Evolutionary conservation across 2,113 vertebrate species (phyloP), one percentile per base, ranked within the genome.

Genomic region (Emydura subglobosa): DNA sequence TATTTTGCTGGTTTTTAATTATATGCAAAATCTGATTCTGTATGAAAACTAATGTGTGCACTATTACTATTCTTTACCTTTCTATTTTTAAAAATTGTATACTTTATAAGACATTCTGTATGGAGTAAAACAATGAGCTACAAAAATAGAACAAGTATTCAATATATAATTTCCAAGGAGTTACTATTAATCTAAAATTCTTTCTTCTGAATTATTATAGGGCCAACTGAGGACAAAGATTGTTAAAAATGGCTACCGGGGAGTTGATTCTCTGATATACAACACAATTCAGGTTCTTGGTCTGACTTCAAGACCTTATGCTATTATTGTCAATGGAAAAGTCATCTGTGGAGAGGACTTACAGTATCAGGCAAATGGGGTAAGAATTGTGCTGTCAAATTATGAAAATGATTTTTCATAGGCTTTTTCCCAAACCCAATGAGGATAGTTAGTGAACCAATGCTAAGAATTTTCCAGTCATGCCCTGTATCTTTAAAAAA

Each of bases 161-260:
- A 78, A 21, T 39, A 86, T 78, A 79, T 81, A 83, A 88, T 17
- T 24, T 84, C 31, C 68, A 65, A 57, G 74, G 74, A 79, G 27
- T 29, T 83, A 13, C 31, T 0, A 0, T 65, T 51, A 42, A 83
- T 83, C 86, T 97, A 80, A 97, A 89, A 51, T 91, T 51, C 82
- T 93, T 82, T 92, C 78, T 91, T 82, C 47, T 84, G 54, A 14
- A n/a, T 59, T 90, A 94, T 95, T 92, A 59, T 83, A 98, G 97
- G 95, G 79, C 91, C 83, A 74, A 19, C 55, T 97, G 91, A 96
- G 83, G 89, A 97, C 95, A 78, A 90, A 93, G 83, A 88, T 97
- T 59, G 59, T 98, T 65, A 95, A 96, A 96, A 97, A 98, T 47
- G 94, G 89, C 84, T 97, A 96, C 81, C n/a, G 2, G 39, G 94